A percentile compares a stretch with the other conserved stretches of the same genome.
Conservation (phyloP, 2,888 invertebrate genomes). For the Thereva unica region DNA sequence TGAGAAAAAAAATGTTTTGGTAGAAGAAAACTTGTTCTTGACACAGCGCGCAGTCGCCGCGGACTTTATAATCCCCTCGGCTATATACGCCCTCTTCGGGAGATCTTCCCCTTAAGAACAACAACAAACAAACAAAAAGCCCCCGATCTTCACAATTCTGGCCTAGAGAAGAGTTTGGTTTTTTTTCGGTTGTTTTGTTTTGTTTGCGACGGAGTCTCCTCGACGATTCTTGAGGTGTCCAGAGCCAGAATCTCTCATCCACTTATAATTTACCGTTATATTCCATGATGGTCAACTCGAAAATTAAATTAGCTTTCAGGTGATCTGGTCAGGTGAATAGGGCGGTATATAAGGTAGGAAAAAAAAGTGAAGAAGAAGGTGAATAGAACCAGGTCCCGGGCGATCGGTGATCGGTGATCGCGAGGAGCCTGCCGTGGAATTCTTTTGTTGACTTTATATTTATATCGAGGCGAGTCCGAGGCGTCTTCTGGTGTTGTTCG, state of each 20-base stretch:
- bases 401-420: neutral
- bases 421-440: conserved; percentile 10
- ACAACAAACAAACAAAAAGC: too few relatives aligned
- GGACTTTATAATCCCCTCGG: too few relatives aligned
- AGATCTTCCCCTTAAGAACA: too few relatives aligned
- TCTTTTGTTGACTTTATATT: conserved; percentile 11
- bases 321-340: conserved; percentile 4
- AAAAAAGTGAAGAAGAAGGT: too few relatives aligned
- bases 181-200: too few relatives aligned
- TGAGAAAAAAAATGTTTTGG: neutral
- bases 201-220: too few relatives aligned
- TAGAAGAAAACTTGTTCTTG: conserved; percentile 10
- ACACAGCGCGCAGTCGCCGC: conserved; percentile 8
- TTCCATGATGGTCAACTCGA: conserved; percentile 13
- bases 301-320: conserved; percentile 20
- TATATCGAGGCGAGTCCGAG: too few relatives aligned
- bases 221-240: neutral
- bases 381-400: too few relatives aligned
- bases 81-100: too few relatives aligned
- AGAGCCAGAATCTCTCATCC: conserved; percentile 7
- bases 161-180: conserved; percentile 11
- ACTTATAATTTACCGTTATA: conserved; percentile 23
- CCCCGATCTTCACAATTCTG: neutral
- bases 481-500: too few relatives aligned
- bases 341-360: neutral